Percentiles rank a stretch among this genome's conserved stretches.
Evolutionary conservation across 2,888 invertebrate species (phyloP).

Genomic region (Andrena fulva): DNA sequence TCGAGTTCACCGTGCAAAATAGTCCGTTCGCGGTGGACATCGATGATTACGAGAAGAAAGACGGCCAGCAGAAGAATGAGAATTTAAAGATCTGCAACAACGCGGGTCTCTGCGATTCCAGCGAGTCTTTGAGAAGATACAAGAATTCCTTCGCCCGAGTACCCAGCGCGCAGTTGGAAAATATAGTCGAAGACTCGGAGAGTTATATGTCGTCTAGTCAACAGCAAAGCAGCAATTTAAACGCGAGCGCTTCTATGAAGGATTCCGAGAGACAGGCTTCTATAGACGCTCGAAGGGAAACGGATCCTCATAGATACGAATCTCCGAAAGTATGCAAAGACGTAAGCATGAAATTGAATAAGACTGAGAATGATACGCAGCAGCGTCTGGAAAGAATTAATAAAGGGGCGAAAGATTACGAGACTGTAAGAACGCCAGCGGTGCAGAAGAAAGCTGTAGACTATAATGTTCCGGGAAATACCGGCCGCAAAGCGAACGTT

Average conservation of each 20-base stretch:
- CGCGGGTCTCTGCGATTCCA: constrained; percentile 50
- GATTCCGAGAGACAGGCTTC: constrained; percentile 62
- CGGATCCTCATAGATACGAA: constrained; percentile 22
- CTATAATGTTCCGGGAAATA: constrained; percentile 8
- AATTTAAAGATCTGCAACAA: constrained; percentile 42
- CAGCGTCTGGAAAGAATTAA: constrained; percentile 19
- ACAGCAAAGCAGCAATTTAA: constrained; percentile 77
- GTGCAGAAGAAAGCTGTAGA: constrained; percentile 16
- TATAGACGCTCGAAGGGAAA: constrained; percentile 43
- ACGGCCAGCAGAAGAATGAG: constrained; percentile 50
- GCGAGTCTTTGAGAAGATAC: constrained; percentile 66
- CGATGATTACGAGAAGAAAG: constrained; percentile 65
- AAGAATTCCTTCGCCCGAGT: constrained; percentile 72
- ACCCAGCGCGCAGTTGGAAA: constrained; percentile 77
- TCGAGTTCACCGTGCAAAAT: constrained; percentile 86
- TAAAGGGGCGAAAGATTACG: constrained; percentile 7
- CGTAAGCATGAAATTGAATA: constrained; percentile 23
- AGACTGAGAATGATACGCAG: background rate
- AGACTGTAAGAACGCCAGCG: constrained; percentile 23
- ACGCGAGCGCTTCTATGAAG: constrained; percentile 66
- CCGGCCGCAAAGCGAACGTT: background rate
- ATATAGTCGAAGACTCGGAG: constrained; percentile 82
- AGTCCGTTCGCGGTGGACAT: constrained; percentile 74
- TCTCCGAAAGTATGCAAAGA: constrained; percentile 39
- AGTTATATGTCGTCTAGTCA: constrained; percentile 81